phyloP scores from a whole-genome alignment of 2,888 invertebrate genomes.

The Ferrisia virgata region DNA sequence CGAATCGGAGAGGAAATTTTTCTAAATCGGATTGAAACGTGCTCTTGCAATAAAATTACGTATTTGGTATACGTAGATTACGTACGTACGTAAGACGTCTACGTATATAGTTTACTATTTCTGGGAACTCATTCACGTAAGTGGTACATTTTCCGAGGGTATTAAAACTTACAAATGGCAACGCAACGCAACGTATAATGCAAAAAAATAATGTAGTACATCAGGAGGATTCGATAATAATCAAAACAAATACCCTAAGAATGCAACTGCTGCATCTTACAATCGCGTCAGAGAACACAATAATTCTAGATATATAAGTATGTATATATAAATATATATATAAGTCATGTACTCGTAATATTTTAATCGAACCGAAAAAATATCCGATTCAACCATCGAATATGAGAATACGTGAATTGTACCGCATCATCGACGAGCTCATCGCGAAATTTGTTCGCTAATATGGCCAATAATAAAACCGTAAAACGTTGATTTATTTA shows the following conservation, averaged over 20 bases:
- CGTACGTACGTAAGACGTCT: not conserved
- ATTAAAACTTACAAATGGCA: not conserved
- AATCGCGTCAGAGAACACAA: not conserved
- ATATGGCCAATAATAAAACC: not conserved
- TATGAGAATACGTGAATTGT: no score
- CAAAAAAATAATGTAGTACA: not conserved
- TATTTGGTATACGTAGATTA: not conserved
- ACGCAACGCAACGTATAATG: not conserved
- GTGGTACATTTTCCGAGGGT: not conserved
- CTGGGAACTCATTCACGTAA: not conserved
- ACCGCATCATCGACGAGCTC: not conserved
- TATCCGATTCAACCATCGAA: no score
- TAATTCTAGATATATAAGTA: not conserved
- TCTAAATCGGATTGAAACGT: not conserved
- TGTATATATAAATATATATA: no score
- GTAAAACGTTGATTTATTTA: conserved; percentile 12
- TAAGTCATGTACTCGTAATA: no score
- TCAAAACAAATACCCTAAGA: not conserved
- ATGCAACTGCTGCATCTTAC: not conserved
- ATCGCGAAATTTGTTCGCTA: not conserved
- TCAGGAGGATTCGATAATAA: not conserved
- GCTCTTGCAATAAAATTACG: conserved; percentile 18
- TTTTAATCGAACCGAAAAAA: no score
- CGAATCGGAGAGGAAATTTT: not conserved
- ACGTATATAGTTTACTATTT: not conserved